Evolutionary conservation across 2,113 vertebrate species (phyloP).

Genomic region (Hemiprocne comata): DNA sequence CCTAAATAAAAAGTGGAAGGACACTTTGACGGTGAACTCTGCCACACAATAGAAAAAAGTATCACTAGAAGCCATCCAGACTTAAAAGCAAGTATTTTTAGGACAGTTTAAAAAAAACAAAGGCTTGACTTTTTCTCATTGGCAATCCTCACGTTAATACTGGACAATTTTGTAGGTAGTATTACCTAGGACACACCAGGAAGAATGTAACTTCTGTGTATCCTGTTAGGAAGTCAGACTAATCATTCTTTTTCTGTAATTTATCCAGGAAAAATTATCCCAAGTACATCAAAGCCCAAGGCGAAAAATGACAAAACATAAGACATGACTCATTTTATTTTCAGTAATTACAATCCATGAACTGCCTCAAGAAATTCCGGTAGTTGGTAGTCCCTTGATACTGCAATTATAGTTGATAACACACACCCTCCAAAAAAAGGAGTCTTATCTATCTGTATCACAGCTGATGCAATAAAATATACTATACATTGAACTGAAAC

Average conservation of each 20-base stretch:
- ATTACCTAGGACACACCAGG: background rate
- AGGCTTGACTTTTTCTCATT: background rate
- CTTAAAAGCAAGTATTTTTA: background rate
- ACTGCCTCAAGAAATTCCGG: background rate
- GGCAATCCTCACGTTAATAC: background rate
- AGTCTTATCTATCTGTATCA: background rate
- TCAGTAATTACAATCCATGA: background rate
- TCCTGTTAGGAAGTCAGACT: background rate
- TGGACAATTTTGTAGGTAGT: background rate
- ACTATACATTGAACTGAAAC: background rate
- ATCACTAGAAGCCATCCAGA: background rate
- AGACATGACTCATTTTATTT: background rate
- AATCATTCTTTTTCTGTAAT: background rate
- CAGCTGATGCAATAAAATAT: background rate
- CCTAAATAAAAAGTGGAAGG: background rate
- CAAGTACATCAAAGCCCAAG: background rate
- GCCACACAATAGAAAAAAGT: background rate
- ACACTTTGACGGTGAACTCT: background rate
- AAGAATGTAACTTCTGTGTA: background rate
- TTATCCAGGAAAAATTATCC: background rate
- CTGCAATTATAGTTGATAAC: background rate
- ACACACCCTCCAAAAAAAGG: accelerated
- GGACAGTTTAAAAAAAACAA: background rate
- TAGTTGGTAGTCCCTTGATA: background rate
- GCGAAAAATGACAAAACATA: background rate